Evolutionary conservation across 2,888 invertebrate species (phyloP).

Genomic region (Terebella lapidaria): DNA sequence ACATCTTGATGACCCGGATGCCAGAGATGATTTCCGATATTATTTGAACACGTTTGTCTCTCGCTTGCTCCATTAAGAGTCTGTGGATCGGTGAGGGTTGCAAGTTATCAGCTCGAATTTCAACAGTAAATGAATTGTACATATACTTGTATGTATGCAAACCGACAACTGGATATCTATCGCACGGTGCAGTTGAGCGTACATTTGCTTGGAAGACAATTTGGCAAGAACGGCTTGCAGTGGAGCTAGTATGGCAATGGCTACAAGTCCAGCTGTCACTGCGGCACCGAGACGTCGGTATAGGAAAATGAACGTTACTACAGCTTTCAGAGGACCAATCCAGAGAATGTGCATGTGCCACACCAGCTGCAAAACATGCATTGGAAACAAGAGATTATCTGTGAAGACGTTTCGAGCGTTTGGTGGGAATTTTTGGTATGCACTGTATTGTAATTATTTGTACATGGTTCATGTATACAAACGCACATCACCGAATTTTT

Average conservation of each 20-base stretch:
- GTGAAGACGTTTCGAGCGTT: too few relatives aligned
- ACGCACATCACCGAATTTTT: conserved; percentile 70
- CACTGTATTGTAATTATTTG: too few relatives aligned
- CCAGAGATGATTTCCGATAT: conserved; percentile 94
- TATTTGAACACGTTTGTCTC: conserved; percentile 82
- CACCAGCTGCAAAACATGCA: conserved; percentile 62
- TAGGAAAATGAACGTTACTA: conserved; percentile 70
- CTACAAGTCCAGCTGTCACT: conserved; percentile 70
- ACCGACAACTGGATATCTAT: not conserved
- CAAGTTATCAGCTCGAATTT: too few relatives aligned
- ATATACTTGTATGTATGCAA: too few relatives aligned
- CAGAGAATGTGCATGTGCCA: conserved; percentile 86
- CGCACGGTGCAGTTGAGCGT: not conserved
- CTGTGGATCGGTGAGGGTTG: too few relatives aligned
- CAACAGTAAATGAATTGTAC: too few relatives aligned
- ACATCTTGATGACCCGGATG: conserved; percentile 95
- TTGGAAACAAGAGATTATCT: not conserved
- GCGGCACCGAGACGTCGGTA: conserved; percentile 53
- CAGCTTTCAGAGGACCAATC: conserved; percentile 81
- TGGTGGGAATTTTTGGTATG: too few relatives aligned
- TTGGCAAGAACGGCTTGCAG: conserved; percentile 66
- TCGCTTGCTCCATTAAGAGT: not conserved
- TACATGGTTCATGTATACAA: too few relatives aligned
- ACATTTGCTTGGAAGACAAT: conserved; percentile 37
- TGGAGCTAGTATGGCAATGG: conserved; percentile 75